A percentile compares a stretch with the other conserved stretches of the same genome.
phyloP scores from a whole-genome alignment of 2,888 invertebrate species.

The Polydesmus complanatus region DNA sequence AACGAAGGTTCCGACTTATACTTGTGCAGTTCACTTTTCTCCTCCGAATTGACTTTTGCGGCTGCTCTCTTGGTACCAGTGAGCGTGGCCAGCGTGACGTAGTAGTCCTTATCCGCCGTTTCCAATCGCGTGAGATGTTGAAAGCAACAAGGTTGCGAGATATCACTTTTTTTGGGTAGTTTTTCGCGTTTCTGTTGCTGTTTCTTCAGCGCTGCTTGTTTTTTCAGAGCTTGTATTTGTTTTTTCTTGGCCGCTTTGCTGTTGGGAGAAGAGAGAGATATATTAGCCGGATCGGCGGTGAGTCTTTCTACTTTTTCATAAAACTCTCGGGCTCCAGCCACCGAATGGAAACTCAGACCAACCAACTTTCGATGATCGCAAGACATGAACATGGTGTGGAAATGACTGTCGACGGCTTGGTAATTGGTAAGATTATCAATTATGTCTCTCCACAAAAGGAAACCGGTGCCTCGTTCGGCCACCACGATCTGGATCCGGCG shows the following conservation, averaged over 20 bases:
- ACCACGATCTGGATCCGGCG: constrained; percentile 54
- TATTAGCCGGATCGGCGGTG: constrained; percentile 62
- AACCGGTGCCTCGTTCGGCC: constrained; percentile 65
- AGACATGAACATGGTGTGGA: constrained; percentile 68
- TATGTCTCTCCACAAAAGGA: constrained; percentile 65
- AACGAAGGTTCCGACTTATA: not conserved
- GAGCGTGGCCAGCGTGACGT: constrained; percentile 42
- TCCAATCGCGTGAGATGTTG: constrained; percentile 68
- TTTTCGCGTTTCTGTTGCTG: constrained; percentile 23
- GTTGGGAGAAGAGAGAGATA: constrained; percentile 50
- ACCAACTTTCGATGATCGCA: constrained; percentile 59
- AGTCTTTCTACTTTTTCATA: constrained; percentile 52
- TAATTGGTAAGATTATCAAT: constrained; percentile 66
- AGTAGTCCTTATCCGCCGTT: constrained; percentile 47
- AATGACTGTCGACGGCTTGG: constrained; percentile 47
- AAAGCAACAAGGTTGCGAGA: constrained; percentile 71
- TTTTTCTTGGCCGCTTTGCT: constrained; percentile 33
- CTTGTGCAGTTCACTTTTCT: not conserved
- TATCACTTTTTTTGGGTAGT: constrained; percentile 61
- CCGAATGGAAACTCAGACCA: constrained; percentile 65
- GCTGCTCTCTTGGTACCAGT: constrained; percentile 9
- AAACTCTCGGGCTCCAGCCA: constrained; percentile 54
- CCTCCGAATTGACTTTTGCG: no score
- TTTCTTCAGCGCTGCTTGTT: constrained; percentile 31
- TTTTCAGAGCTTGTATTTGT: constrained; percentile 30